phyloP scores from a whole-genome alignment of 2,888 invertebrate species.

The Drosophila peninsularis region DNA sequence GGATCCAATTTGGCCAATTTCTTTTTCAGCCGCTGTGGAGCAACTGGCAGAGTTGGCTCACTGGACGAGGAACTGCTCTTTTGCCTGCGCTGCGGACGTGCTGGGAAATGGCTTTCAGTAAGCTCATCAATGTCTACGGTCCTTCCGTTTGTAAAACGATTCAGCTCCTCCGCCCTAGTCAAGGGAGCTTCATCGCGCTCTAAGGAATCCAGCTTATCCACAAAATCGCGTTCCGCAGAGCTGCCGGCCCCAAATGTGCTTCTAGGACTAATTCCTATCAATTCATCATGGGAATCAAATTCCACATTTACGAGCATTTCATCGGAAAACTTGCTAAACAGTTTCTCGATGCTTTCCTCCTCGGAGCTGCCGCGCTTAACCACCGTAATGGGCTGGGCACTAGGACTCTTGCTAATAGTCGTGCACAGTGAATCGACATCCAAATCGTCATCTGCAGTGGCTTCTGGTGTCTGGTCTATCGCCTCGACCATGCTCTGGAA shows the following conservation, averaged over 20 bases:
- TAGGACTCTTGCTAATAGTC: constrained; percentile 81
- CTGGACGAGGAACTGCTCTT: constrained; percentile 83
- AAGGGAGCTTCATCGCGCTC: constrained; percentile 62
- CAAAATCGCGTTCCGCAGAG: constrained; percentile 60
- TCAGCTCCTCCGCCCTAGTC: background rate
- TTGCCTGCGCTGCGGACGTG: constrained; percentile 72
- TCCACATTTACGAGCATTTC: constrained; percentile 83
- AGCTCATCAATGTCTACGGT: constrained; percentile 41
- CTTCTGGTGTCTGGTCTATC: constrained; percentile 37
- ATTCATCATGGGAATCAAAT: constrained; percentile 83
- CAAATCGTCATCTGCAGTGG: constrained; percentile 46
- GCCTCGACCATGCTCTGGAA: constrained; percentile 75
- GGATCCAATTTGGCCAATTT: constrained; percentile 80
- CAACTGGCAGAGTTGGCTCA: constrained; percentile 70
- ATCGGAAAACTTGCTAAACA: constrained; percentile 82
- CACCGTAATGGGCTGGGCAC: constrained; percentile 74
- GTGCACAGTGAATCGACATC: constrained; percentile 78
- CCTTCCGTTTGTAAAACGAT: constrained; percentile 6
- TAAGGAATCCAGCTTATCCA: constrained; percentile 70
- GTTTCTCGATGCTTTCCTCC: constrained; percentile 83
- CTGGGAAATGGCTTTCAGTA: constrained; percentile 69
- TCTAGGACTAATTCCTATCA: constrained; percentile 78
- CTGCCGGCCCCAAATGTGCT: constrained; percentile 27
- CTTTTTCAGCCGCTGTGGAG: constrained; percentile 74
- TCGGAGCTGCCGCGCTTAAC: constrained; percentile 81